phyloP scores from a whole-genome alignment of 2,888 invertebrate species.

The Opisthograptis luteolata region DNA sequence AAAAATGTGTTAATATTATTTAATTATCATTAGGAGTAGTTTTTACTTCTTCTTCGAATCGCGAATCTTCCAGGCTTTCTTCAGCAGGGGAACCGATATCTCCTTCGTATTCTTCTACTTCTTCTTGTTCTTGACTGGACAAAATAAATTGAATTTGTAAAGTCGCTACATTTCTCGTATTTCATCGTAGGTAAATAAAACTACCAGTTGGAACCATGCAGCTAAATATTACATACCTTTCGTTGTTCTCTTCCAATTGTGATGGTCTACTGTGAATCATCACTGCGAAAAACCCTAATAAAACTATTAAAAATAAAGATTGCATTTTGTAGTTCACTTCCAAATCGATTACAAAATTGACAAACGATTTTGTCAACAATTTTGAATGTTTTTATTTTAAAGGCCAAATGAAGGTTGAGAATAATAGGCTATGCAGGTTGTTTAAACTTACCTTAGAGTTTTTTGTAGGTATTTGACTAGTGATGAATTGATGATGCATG shows the following conservation, averaged over 20 bases:
- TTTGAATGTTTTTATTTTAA: conserved; percentile 10
- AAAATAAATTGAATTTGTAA: neutral
- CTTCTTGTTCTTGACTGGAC: conserved; percentile 13
- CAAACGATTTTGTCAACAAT: conserved; percentile 25
- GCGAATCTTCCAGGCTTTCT: conserved; percentile 15
- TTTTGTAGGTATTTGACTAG: too few species aligned
- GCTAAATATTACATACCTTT: conserved; percentile 49
- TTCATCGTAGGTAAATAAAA: too few species aligned
- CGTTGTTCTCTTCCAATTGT: conserved; percentile 46
- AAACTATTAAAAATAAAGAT: conserved; percentile 33
- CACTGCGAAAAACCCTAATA: conserved; percentile 33
- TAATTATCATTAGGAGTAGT: too few species aligned
- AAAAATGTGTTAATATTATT: too few species aligned
- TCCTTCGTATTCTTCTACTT: conserved; percentile 16
- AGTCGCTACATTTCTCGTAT: too few species aligned
- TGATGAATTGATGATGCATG: too few species aligned
- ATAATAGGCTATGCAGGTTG: too few species aligned
- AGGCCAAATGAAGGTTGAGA: neutral
- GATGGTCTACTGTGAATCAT: conserved; percentile 48
- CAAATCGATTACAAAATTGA: conserved; percentile 47
- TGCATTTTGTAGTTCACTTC: conserved; percentile 28
- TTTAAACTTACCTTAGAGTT: too few species aligned
- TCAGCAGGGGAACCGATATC: conserved; percentile 11
- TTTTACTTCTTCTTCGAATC: conserved; percentile 21
- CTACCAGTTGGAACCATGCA: too few species aligned